phyloP scores from a whole-genome alignment of 2,113 vertebrate genomes.

The Rhodinocichla rosea region DNA sequence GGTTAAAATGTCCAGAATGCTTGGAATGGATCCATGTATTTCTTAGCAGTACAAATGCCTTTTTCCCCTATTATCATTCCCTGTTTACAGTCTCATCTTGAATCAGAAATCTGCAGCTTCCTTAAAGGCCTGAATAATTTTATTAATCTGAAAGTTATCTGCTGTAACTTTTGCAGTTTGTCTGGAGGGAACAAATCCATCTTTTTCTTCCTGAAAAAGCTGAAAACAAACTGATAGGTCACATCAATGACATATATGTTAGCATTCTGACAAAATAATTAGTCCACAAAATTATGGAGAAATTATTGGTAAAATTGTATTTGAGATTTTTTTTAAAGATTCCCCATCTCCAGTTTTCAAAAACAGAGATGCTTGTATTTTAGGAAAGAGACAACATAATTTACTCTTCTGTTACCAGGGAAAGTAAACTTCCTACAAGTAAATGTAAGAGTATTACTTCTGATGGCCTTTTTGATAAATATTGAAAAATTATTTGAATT shows the following conservation, averaged over 20 bases:
- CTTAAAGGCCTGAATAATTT: background rate
- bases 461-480: background rate
- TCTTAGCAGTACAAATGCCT: background rate
- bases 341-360: background rate
- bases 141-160: background rate
- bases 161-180: background rate
- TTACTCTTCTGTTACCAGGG: background rate
- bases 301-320: background rate
- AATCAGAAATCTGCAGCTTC: background rate
- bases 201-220: background rate
- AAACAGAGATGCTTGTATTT: background rate
- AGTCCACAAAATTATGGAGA: background rate
- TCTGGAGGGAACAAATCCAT: background rate
- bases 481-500: background rate
- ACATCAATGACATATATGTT: background rate
- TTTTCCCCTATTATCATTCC: background rate
- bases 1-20: background rate
- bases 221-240: background rate
- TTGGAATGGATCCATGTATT: background rate
- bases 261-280: background rate
- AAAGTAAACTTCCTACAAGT: background rate
- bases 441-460: background rate
- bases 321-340: background rate
- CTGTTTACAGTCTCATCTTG: background rate
- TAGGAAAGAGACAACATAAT: background rate